Conservation (phyloP, 2,888 invertebrate species). For the Chalcosyrphus nemorum region DNA sequence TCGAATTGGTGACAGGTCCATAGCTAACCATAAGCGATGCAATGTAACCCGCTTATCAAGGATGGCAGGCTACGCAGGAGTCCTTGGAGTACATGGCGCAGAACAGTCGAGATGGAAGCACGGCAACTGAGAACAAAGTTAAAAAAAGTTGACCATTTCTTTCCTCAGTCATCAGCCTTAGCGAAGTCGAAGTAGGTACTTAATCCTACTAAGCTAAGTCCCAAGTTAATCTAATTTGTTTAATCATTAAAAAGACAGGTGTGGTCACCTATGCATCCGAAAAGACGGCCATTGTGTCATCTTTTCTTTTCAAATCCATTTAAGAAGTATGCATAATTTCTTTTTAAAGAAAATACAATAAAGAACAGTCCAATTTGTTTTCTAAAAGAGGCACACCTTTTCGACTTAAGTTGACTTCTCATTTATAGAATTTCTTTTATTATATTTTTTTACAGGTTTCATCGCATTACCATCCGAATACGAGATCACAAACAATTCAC, state of each 20-base stretch:
- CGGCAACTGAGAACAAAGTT: no score
- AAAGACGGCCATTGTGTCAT: background rate
- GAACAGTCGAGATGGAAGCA: no score
- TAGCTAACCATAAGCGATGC: no score
- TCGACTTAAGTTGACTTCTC: constrained; percentile 1
- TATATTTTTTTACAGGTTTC: background rate
- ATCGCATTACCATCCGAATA: constrained; percentile 5
- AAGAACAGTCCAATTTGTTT: constrained; percentile 9
- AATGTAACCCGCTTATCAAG: no score
- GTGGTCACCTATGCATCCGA: background rate
- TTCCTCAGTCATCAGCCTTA: no score
- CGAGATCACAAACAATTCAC: constrained; percentile 10
- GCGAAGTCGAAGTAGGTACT: no score
- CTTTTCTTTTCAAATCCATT: background rate
- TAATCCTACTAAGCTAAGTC: no score
- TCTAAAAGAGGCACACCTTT: constrained; percentile 19
- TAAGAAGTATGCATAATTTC: background rate
- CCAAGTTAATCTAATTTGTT: background rate
- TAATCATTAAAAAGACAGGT: background rate
- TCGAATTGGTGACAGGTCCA: no score
- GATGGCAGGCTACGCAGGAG: no score
- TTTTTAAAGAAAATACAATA: background rate
- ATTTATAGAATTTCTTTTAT: background rate
- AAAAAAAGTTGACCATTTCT: no score
- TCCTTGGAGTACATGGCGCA: no score